Evolutionary conservation across 1,140 invertebrate genomes (phyloP), one percentile per base, ranked within the genome.

Genomic region (Drosophila cardini): DNA sequence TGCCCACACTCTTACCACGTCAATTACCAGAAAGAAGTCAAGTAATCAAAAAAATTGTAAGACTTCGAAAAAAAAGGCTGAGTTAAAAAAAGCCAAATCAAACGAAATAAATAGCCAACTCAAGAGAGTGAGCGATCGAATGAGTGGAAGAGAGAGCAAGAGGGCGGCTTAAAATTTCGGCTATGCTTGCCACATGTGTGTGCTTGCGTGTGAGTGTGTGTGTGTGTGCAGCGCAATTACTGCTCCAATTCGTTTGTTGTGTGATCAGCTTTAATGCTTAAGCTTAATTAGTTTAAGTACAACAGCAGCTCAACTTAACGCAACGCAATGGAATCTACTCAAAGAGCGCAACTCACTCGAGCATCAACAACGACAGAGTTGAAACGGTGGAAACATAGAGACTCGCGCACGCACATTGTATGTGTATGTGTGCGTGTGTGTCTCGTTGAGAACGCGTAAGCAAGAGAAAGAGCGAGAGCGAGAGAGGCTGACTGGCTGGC

Each of bases 241-340:
- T 85, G 71, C 82, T 86, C 82, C 78, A 85, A 74, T 85, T 85
- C 81, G 68, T 71, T 67, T 42, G 62, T 70, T 42, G 62, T 70
- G 80, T 69, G 79, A 76, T 79, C 83, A 72, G 43, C 78, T 79
- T 79, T 78, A 86, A 77, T 84, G 63, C 50, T 26, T 69, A 61
- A 76, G 60, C 78, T 71, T 80, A 84, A 78, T 78, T 75, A 67
- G 57, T 84, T 74, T 72, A 78, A 86, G 73, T 69, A 69, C 53
- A 40, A 30, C 15, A 43, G 9, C 34, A 21, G 3, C 18, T 55
- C 2, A 56, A 46, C 48, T 36, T 15, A 42, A n/a, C 11, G n/a
- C 38, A 45, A 34, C 30, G 48, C 26, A 15, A 42, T 6, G 42
- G 30, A 40, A 18, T 43, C 13, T n/a, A 71, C 57, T 76, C 69